A percentile compares a stretch with the other conserved stretches of the same genome.
phyloP scores from a whole-genome alignment of 2,797 vertebrate species.

The Coccyzus lansbergi region DNA sequence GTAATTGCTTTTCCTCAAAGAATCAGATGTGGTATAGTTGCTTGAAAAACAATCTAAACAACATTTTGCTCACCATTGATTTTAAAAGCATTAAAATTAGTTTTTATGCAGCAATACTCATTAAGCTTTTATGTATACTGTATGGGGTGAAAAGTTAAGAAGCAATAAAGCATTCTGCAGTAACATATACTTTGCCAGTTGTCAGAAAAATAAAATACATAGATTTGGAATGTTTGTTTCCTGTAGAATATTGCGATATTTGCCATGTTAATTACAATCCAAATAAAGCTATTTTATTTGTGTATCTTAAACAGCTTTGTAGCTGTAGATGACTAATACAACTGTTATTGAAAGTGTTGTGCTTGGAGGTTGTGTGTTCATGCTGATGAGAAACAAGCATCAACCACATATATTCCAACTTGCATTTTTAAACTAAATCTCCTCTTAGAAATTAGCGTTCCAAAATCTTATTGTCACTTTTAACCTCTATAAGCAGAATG shows the following conservation, averaged over 20 bases:
- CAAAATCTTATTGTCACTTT: background rate
- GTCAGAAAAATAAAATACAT: conserved; percentile 65
- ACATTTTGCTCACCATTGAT: conserved; percentile 76
- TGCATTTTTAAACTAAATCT: background rate
- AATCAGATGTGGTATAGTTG: conserved; percentile 59
- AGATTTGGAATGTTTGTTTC: conserved; percentile 62
- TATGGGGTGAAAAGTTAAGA: conserved; percentile 67
- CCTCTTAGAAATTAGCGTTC: background rate
- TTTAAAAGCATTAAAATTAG: conserved; percentile 79
- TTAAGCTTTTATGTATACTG: conserved; percentile 69
- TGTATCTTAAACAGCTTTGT: conserved; percentile 29
- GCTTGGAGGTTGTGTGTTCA: conserved; percentile 8
- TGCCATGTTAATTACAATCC: conserved; percentile 74
- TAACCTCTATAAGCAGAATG: background rate
- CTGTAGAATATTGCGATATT: conserved; percentile 61
- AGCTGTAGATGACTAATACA: conserved; percentile 56
- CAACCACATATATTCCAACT: background rate
- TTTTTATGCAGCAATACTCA: conserved; percentile 72
- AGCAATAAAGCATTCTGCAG: conserved; percentile 69
- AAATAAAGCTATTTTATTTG: conserved; percentile 68
- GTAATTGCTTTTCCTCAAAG: conserved; percentile 75
- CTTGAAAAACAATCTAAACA: conserved; percentile 73
- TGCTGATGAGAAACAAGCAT: conserved; percentile 5
- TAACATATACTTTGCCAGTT: conserved; percentile 66
- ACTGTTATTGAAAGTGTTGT: conserved; percentile 41